Percentiles rank a stretch among this genome's conserved stretches.
Conservation (phyloP, 2,888 invertebrate species). For the Plebejus anna region DNA sequence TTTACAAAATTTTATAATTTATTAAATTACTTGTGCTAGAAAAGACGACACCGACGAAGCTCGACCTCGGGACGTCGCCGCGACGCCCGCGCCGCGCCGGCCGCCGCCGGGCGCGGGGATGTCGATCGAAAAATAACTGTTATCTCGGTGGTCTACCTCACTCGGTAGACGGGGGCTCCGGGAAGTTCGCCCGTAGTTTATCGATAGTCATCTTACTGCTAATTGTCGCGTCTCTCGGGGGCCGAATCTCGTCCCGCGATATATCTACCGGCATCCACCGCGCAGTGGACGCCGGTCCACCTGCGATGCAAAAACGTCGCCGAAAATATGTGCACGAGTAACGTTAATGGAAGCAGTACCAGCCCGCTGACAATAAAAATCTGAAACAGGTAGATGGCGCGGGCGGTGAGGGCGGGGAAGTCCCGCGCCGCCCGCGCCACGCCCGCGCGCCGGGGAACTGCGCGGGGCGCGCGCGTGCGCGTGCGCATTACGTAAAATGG, state of each 20-base stretch:
- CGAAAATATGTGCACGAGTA: constrained; percentile 57
- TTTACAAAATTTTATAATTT: constrained; percentile 70
- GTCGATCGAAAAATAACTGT: constrained; percentile 71
- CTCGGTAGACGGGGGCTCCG: constrained; percentile 60
- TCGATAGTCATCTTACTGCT: constrained; percentile 74
- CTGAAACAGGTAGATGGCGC: constrained; percentile 36
- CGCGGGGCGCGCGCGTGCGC: constrained; percentile 68
- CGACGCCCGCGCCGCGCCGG: constrained; percentile 20
- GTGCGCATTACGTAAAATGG: constrained; percentile 80
- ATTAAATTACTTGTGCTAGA: constrained; percentile 69
- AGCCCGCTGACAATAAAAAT: constrained; percentile 62
- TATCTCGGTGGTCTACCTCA: constrained; percentile 76
- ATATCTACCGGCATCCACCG: constrained; percentile 47
- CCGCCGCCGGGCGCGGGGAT: constrained; percentile 55
- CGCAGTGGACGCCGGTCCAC: constrained; percentile 45
- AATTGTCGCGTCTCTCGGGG: constrained; percentile 66
- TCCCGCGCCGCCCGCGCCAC: constrained; percentile 46
- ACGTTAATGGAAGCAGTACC: constrained; percentile 71
- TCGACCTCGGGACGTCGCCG: constrained; percentile 42
- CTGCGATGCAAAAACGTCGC: constrained; percentile 37
- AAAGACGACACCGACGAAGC: constrained; percentile 63
- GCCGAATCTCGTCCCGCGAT: constrained; percentile 59
- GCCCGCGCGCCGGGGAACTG: constrained; percentile 74
- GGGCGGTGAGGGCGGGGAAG: constrained; percentile 44
- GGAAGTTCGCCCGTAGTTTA: constrained; percentile 79